Conservation (phyloP, 2,797 vertebrate genomes). For the Kryptopterus vitreolus region DNA sequence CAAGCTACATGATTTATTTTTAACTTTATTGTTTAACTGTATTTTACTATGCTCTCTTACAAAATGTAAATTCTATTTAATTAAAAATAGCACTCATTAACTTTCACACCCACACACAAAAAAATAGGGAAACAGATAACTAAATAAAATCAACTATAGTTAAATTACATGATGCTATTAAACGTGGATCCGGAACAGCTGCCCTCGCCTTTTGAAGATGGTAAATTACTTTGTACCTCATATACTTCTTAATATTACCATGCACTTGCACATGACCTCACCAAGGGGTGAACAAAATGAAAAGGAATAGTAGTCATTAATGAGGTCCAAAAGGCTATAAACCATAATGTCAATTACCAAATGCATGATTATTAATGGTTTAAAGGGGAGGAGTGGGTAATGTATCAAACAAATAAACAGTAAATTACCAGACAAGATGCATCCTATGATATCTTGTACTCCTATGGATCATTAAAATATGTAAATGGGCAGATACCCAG, state of each 20-base stretch:
- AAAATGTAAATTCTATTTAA: background rate
- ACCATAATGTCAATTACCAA: background rate
- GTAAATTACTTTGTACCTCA: background rate
- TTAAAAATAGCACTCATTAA: background rate
- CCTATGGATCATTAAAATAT: background rate
- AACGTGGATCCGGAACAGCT: background rate
- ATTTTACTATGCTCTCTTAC: background rate
- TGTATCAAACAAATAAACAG: background rate
- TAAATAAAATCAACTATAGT: background rate
- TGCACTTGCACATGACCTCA: background rate
- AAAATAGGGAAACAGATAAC: background rate
- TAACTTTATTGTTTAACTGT: constrained; percentile 7
- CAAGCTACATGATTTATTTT: background rate
- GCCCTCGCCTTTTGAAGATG: background rate
- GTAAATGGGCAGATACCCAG: background rate
- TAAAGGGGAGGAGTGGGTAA: too few species aligned
- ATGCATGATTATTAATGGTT: background rate
- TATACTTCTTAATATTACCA: too few species aligned
- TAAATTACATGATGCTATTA: background rate
- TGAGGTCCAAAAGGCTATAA: too few species aligned
- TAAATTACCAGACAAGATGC: background rate
- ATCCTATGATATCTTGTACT: background rate
- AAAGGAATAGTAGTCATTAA: background rate
- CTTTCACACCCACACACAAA: background rate
- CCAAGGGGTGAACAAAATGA: background rate